Evolutionary conservation across 2,888 invertebrate species (phyloP), one percentile per base, ranked within the genome.

Genomic region (Cryptus viduatorius): DNA sequence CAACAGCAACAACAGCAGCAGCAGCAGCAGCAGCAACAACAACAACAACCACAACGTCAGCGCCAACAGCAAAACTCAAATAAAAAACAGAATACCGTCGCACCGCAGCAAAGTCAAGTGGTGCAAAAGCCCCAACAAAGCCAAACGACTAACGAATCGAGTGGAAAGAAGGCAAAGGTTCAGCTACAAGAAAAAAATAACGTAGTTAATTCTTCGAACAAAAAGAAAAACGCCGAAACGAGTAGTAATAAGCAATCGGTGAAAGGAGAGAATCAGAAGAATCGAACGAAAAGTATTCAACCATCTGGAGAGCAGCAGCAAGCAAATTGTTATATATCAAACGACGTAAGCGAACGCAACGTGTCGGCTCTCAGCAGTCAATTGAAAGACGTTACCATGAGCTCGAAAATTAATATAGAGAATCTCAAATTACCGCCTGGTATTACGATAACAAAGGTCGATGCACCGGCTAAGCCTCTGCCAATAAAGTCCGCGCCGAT

Each of bases 391-490:
- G 88, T 91, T 7, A 86, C 88, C 0, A 82, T 88, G 12, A 90
- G 89, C 76, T 88, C 92, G 0, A 92, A 91, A 67, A 93, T 93
- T 19, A 92, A 92, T 78, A 93, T 94, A 68, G 93, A 93, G 82
- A 93, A 93, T 88, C 87, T 94, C 16, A 93, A 93, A 80, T 85
- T 97, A 61, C 97, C 97, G 0, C 97, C 97, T 0, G 97, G 97
- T n/a, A 97, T 97, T 65, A 97, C 97, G 0, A 95, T 97, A 53
- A 97, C 97, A 0, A 95, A 97, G 82, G 97, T 97, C 0, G 96
- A 96, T 73, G 93, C 92, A 3, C 94, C 94, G 1, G 88, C 89
- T 1, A 93, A 91, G 72, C 90, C 90, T 19, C 86, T 92, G 46
- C 93, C 93, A 0, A 90, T 93, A 12, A 93, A 91, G 87, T 90